Conservation (phyloP, 2,797 vertebrate genomes). For the Bradypodion ventrale region DNA sequence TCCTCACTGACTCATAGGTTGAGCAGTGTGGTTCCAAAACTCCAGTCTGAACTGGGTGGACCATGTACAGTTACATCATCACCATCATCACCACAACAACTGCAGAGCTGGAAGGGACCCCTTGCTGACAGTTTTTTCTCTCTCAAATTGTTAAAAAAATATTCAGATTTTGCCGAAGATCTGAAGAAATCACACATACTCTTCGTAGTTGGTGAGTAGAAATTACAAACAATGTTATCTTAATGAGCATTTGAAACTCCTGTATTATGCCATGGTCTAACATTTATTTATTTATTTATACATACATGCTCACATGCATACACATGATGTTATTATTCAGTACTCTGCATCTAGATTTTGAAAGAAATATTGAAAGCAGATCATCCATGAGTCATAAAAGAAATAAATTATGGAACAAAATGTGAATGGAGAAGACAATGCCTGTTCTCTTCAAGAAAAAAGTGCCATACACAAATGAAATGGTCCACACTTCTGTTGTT, state of each 20-base stretch:
- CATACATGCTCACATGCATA: too few relatives aligned
- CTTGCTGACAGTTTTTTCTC: not conserved
- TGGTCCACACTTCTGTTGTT: too few relatives aligned
- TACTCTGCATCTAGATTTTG: conserved; percentile 9
- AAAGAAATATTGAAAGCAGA: conserved; percentile 9
- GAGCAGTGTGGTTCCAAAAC: too few relatives aligned
- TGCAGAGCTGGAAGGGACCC: too few relatives aligned
- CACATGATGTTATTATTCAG: too few relatives aligned
- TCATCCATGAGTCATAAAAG: conserved; percentile 10
- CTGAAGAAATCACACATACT: conserved; percentile 89
- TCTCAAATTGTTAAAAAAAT: conserved; percentile 6
- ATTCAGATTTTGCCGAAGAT: conserved; percentile 80
- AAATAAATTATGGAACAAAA: conserved; percentile 17
- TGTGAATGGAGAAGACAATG: not conserved
- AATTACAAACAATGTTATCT: conserved; percentile 35
- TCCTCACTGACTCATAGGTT: too few relatives aligned
- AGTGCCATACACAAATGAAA: not conserved
- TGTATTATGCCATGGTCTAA: not conserved
- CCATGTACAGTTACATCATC: too few relatives aligned
- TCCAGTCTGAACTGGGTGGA: too few relatives aligned
- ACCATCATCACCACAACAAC: too few relatives aligned
- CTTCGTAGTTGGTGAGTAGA: conserved; percentile 90
- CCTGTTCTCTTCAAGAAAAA: not conserved
- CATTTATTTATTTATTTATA: too few relatives aligned
- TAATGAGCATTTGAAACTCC: conserved; percentile 26